These are phyloP conservation scores for Zaprionus obscuricornis DNA, from an alignment of 2,888 invertebrate species.

Conservation along the genomic window DNA sequence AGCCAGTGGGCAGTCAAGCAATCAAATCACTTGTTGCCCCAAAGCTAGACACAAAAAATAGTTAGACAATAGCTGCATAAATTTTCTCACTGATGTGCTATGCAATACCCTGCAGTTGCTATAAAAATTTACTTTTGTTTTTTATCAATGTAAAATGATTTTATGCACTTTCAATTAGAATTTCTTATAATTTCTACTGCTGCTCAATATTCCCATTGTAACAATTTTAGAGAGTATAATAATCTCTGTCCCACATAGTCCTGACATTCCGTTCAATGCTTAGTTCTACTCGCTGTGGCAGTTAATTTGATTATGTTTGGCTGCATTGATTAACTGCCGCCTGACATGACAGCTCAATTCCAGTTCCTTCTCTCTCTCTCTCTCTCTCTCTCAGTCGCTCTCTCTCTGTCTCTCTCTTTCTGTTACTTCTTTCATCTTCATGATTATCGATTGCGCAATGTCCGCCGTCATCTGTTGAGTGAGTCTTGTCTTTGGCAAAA, in stretches of 20 bases:
- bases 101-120: too few relatives aligned
- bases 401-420: background rate
- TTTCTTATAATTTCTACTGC: too few relatives aligned
- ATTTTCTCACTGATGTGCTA: too few relatives aligned
- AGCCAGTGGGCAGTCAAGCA: conserved; percentile 46
- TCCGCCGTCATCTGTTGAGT: conserved; percentile 46
- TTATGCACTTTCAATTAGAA: too few relatives aligned
- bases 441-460: conserved; percentile 80
- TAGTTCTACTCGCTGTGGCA: conserved; percentile 53
- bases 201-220: too few relatives aligned
- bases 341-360: conserved; percentile 83
- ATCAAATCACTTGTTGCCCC: conserved; percentile 80
- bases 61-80: conserved; percentile 41
- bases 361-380: conserved; percentile 26
- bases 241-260: too few relatives aligned
- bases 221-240: too few relatives aligned
- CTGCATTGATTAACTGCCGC: conserved; percentile 81
- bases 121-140: too few relatives aligned
- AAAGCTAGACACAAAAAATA: conserved; percentile 51
- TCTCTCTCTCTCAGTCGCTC: background rate
- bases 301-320: conserved; percentile 76
- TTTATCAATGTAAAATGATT: too few relatives aligned
- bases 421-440: conserved; percentile 50
- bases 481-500: conserved; percentile 59
- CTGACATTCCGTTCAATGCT: too few relatives aligned